Base-by-base conservation (phyloP, 2,113 vertebrate genomes). In the Passer montanus region DNA sequence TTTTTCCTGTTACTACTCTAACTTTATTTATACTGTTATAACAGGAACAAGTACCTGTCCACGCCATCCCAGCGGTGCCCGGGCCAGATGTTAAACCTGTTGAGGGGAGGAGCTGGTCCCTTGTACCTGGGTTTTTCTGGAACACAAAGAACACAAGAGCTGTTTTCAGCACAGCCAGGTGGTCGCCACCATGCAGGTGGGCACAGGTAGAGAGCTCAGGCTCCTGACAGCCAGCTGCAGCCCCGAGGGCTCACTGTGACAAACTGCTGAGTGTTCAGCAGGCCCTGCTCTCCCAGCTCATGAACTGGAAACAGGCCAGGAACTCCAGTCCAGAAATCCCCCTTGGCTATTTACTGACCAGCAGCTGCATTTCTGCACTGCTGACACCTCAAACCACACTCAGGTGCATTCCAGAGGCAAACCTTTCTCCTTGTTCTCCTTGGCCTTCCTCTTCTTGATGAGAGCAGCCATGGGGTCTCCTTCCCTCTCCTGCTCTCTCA, bases 41-140 rank as follows among this genome's bases (percentile, higher is more conserved):
- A 2, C 11, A 18, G 47, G 23, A 53, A 33, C 41, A 64, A 27
- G 13, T 97, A 99, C 99, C 99, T 99, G 97, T 99, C 98, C 66
- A 99, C 98, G 11, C 99, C 99, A 27, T 99, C 99, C 99, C 99
- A 99, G 88, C 99, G 99, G 91, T 99, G 98, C 10, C 99, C 99
- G 1, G 99, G 99, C 97, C 97, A 98, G 58, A 99, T 97, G 86
- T 99, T 99, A 58, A 99, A 99, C 26, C 99, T 98, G 96, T 99
- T 99, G 77, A 98, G 98, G 2, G 99, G 99, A 33, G 99, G 99
- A 4, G 98, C 84, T 46, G 99, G 98, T 37, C 99, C 99, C 28
- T 84, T 99, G 87, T 99, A 99, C n/a, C 94, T 96, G 33, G 99
- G 99, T 59, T 98, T 99, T 63, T 97, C 99, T 99, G 35, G 72